Evolutionary conservation across 2,113 vertebrate genomes (phyloP).

Genomic region (Gorsachius goisagi): DNA sequence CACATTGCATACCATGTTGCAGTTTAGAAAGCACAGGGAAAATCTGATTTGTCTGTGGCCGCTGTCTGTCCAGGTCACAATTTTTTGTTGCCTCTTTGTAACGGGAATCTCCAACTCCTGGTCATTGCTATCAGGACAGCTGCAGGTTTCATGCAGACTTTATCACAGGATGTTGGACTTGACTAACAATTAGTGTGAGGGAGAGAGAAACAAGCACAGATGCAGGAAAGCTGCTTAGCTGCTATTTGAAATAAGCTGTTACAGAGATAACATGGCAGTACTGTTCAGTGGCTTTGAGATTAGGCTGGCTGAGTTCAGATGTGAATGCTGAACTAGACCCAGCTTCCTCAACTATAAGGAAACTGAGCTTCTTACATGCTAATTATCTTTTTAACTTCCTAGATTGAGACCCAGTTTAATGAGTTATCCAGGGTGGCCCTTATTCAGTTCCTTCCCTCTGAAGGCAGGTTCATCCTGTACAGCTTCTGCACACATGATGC

Average conservation of each 20-base stretch:
- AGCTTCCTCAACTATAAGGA: conserved; percentile 20
- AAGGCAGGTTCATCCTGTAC: conserved; percentile 57
- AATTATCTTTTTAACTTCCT: conserved; percentile 29
- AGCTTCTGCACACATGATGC: conserved; percentile 23
- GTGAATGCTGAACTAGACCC: not conserved
- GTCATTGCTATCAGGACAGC: not conserved
- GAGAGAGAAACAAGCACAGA: not conserved
- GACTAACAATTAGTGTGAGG: not conserved
- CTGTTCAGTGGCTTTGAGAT: conserved; percentile 5
- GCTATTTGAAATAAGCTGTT: conserved; percentile 33
- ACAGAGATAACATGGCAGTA: conserved; percentile 15
- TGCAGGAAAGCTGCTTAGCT: conserved; percentile 44
- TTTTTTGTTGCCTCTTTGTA: conserved; percentile 7
- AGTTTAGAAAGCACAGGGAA: not conserved
- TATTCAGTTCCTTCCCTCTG: conserved; percentile 3
- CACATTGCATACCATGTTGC: not conserved
- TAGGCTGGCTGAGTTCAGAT: conserved; percentile 13
- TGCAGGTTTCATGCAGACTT: not conserved
- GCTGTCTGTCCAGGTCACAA: not conserved
- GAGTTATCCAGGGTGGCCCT: conserved; percentile 36
- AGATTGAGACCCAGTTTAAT: conserved; percentile 41
- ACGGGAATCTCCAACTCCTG: not conserved
- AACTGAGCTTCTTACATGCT: conserved; percentile 11
- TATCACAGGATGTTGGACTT: not conserved
- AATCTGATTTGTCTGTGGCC: not conserved